These are phyloP conservation scores for Nemopilema nomurai DNA, from an alignment of 30 jellyfish, hydroid and myxozoan genomes.

Conservation along the genomic window DNA sequence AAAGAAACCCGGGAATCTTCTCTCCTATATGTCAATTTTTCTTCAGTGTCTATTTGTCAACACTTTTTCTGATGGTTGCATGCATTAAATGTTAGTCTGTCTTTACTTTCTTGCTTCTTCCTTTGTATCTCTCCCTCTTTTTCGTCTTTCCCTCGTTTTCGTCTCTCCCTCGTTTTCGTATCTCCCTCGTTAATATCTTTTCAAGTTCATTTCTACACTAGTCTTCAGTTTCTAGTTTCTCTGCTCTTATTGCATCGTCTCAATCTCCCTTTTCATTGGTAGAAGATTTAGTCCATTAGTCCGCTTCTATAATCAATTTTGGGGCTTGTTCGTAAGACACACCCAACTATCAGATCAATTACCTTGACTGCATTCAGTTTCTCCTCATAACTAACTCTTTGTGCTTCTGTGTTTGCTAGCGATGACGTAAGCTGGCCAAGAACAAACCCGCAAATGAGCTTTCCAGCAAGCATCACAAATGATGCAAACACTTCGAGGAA, in stretches of 20 bases:
- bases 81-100: too few species aligned
- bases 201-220: too few species aligned
- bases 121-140: neutral
- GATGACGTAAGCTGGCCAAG: constrained; percentile 82
- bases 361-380: constrained; percentile 71
- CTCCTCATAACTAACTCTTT: constrained; percentile 76
- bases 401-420: constrained; percentile 69
- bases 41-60: too few species aligned
- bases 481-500: neutral
- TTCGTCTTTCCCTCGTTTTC: neutral
- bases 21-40: too few species aligned
- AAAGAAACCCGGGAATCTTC: too few species aligned
- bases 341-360: neutral
- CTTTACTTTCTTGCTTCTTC: neutral
- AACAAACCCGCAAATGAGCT: constrained; percentile 70
- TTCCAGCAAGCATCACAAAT: constrained; percentile 58
- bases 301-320: neutral
- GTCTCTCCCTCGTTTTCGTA: neutral
- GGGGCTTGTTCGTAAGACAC: too few species aligned
- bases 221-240: too few species aligned
- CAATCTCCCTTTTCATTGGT: neutral
- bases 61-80: too few species aligned
- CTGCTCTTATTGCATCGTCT: neutral
- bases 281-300: too few species aligned
- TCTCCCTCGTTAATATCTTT: neutral